Evolutionary conservation across 2,113 vertebrate genomes (phyloP), one percentile per base, ranked within the genome.

Genomic region (Dasyornis broadbenti): DNA sequence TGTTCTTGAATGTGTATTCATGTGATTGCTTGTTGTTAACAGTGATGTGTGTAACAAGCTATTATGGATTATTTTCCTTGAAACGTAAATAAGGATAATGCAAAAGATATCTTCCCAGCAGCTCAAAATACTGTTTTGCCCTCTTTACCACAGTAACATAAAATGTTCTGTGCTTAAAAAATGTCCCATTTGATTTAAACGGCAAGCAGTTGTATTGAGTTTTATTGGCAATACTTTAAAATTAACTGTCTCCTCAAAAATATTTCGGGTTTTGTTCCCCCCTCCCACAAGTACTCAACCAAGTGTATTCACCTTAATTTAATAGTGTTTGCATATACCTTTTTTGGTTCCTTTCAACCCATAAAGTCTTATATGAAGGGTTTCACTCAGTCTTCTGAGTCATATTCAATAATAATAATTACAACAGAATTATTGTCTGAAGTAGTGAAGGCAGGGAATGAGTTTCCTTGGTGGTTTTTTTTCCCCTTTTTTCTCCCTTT

Each of bases 401-500:
- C 13, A 50, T 7, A 61, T 37, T 72, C 26, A 37, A 33, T 37
- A 86, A 11, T 21, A 92, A 33, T 12, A 53, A 27, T 31, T 57
- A 44, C 28, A 80, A 33, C 3, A 49, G 15, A 68, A 52, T 33
- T 50, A 28, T 64, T 79, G 91, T 92, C 16, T 54, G 4, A 71
- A 83, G 16, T 68, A 59, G 15, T 54, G 27, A 66, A 18, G 6
- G 8, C 20, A 65, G 5, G 5, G 11, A 9, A 70, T 19, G 13
- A 27, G 30, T 49, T 73, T 69, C 28, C 21, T 49, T 45, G 6
- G 10, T 42, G 10, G 0, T 0, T 4, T 35, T 39, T 40, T 22
- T 4, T 0, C 1, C 0, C 1, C 16, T 40, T 61, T 54, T 30
- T 3, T 31, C 4, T 2, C n/a, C 26, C 2, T 2, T 37, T 28